These are phyloP conservation scores for Meda fulgida DNA, from an alignment of 2,797 vertebrate species.

Conservation along the genomic window DNA sequence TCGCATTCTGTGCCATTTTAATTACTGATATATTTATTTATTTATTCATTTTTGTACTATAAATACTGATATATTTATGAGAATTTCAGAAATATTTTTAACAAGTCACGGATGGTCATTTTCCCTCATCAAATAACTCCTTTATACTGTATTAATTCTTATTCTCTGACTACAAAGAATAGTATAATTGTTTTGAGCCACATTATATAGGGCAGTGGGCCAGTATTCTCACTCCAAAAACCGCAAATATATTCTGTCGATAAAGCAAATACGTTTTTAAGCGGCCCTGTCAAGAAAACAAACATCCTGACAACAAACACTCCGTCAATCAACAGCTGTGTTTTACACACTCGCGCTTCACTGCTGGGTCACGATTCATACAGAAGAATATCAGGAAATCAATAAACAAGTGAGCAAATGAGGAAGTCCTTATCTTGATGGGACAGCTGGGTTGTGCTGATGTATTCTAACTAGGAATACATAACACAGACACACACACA, in stretches of 20 bases:
- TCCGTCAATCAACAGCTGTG: conserved; percentile 33
- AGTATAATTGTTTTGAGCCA: too few relatives aligned
- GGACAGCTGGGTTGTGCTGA: conserved; percentile 48
- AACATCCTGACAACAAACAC: conserved; percentile 37
- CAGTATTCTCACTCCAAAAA: background rate
- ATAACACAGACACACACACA: conserved; percentile 16
- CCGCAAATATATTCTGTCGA: conserved; percentile 10
- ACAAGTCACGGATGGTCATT: background rate
- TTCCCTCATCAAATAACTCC: background rate
- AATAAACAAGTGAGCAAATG: conserved; percentile 50
- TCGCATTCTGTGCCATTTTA: background rate
- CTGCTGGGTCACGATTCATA: conserved; percentile 40
- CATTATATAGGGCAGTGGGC: background rate
- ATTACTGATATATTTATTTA: background rate
- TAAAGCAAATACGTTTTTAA: conserved; percentile 25
- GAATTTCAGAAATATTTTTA: background rate
- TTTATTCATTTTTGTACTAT: too few relatives aligned
- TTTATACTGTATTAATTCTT: too few relatives aligned
- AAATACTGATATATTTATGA: too few relatives aligned
- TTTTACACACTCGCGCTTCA: conserved; percentile 11
- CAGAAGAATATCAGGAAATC: conserved; percentile 45
- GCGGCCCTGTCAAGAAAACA: conserved; percentile 30
- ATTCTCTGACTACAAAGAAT: too few relatives aligned
- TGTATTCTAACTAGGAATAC: conserved; percentile 31
- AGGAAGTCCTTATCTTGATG: conserved; percentile 52